Conservation (phyloP, 2,113 vertebrate species). For the Pongo pygmaeus region DNA sequence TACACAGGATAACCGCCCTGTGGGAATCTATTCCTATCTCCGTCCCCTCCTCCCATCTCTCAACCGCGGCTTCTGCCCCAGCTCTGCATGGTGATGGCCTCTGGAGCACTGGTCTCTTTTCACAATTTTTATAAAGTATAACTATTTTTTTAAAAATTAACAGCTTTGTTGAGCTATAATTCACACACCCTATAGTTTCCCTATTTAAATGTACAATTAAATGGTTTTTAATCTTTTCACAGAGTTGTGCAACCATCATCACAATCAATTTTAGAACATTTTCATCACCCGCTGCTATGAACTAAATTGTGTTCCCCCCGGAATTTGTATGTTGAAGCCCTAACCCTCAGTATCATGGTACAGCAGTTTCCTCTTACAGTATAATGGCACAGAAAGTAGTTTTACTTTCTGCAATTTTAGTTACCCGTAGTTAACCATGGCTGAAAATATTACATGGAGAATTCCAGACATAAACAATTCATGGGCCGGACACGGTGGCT, state of each 20-base stretch:
- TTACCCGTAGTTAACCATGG: not conserved
- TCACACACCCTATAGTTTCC: not conserved
- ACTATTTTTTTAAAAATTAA: not conserved
- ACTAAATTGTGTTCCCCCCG: not conserved
- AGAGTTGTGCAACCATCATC: not conserved
- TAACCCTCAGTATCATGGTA: not conserved
- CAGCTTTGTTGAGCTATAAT: not conserved
- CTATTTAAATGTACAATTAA: not conserved
- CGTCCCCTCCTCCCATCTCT: no score
- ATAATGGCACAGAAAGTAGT: not conserved
- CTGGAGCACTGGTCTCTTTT: no score
- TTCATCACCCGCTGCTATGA: not conserved
- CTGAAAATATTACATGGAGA: not conserved
- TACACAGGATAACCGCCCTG: not conserved
- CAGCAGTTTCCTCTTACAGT: not conserved
- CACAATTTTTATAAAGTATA: not conserved
- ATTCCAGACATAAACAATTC: not conserved
- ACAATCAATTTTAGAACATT: not conserved
- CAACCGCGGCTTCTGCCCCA: no score
- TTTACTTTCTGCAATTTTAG: not conserved
- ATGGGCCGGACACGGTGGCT: not conserved
- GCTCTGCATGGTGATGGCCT: no score
- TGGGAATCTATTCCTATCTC: not conserved
- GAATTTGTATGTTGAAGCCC: not conserved
- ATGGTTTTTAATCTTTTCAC: not conserved